phyloP scores from a whole-genome alignment of 2,888 invertebrate species.

The Drepana falcataria region DNA sequence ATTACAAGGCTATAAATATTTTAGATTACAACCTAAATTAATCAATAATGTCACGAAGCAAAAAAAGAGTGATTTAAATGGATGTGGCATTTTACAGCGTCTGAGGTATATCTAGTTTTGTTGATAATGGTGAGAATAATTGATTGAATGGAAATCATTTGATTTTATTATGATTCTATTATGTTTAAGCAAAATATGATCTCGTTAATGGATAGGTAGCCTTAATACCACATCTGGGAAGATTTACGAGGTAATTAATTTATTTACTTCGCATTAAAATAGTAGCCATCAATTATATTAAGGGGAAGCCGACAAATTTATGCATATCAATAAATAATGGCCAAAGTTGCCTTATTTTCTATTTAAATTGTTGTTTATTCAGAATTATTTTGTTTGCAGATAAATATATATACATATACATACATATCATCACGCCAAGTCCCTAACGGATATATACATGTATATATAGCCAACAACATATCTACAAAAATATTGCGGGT shows the following conservation, averaged over 20 bases:
- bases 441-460: too few relatives aligned
- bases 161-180: conserved; percentile 17
- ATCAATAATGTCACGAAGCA: neutral
- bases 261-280: conserved; percentile 40
- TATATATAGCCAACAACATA: too few relatives aligned
- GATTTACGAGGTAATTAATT: conserved; percentile 46
- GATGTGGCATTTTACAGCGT: neutral
- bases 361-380: too few relatives aligned
- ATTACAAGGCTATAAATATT: neutral
- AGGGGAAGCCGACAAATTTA: conserved; percentile 18
- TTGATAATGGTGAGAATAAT: neutral
- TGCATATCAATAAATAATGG: neutral
- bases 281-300: conserved; percentile 32
- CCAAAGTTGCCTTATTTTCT: too few relatives aligned
- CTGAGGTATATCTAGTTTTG: too few relatives aligned
- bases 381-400: too few relatives aligned
- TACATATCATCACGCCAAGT: too few relatives aligned
- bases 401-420: too few relatives aligned
- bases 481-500: too few relatives aligned
- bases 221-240: conserved; percentile 19
- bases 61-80: neutral
- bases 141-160: neutral
- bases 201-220: conserved; percentile 14
- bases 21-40: neutral
- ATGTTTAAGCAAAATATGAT: conserved; percentile 16